phyloP scores from a whole-genome alignment of 1,140 invertebrate genomes.

The Mamestra configurata region DNA sequence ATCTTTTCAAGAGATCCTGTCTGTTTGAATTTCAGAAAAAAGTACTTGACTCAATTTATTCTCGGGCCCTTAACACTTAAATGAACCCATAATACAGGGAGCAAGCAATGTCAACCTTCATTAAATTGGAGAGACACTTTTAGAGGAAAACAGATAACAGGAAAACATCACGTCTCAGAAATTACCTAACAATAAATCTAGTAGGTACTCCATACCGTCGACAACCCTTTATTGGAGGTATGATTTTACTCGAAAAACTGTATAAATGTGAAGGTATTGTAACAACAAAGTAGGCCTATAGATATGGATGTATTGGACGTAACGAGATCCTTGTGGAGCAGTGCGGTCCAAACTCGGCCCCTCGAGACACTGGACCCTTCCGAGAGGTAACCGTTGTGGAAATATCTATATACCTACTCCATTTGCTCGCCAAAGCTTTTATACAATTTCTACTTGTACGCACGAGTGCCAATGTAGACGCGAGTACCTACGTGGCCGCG shows the following conservation, averaged over 20 bases:
- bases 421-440: constrained; percentile 64
- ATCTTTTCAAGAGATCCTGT: no score
- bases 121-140: not conserved
- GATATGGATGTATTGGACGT: constrained; percentile 13
- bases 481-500: not conserved
- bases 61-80: no score
- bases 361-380: constrained; percentile 60
- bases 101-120: not conserved
- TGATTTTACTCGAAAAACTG: constrained; percentile 12
- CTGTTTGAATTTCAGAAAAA: no score
- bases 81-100: not conserved
- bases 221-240: not conserved
- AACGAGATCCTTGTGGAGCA: constrained; percentile 44
- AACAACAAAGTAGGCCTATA: constrained; percentile 26
- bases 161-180: not conserved
- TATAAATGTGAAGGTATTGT: not conserved
- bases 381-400: constrained; percentile 51
- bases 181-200: not conserved
- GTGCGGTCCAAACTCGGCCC: constrained; percentile 51
- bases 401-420: constrained; percentile 60
- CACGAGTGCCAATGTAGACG: constrained; percentile 19
- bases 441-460: constrained; percentile 51
- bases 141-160: not conserved
- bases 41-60: no score
- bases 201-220: not conserved